Evolutionary conservation across 2,888 invertebrate species (phyloP).

Genomic region (Clanis bilineata): DNA sequence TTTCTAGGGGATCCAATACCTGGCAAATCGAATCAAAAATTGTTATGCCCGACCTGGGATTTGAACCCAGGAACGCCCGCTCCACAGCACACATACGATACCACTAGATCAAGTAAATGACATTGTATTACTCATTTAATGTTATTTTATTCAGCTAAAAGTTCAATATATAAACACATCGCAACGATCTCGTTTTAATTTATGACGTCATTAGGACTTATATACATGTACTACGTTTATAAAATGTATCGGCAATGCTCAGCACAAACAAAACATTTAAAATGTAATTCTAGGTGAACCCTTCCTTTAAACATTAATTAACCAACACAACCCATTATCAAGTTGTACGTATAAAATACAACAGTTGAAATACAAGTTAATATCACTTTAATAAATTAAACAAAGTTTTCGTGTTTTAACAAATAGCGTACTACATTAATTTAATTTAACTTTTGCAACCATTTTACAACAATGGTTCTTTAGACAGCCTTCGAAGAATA

Average conservation of each 20-base stretch:
- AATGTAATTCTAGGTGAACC: slow-evolving; percentile 16
- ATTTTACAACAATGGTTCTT: slow-evolving; percentile 19
- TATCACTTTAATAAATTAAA: slow-evolving; percentile 26
- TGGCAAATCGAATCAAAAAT: no score
- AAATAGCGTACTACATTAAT: slow-evolving; percentile 25
- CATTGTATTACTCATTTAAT: no score
- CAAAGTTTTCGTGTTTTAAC: slow-evolving; percentile 21
- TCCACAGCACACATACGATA: no score
- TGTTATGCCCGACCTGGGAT: no score
- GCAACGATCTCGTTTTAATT: background rate
- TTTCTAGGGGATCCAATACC: no score
- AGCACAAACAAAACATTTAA: slow-evolving; percentile 15
- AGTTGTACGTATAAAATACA: slow-evolving; percentile 22
- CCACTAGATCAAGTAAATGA: no score
- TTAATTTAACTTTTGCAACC: slow-evolving; percentile 24
- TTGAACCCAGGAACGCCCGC: no score
- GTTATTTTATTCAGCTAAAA: background rate
- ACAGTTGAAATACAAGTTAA: slow-evolving; percentile 27
- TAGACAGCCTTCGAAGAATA: slow-evolving; percentile 29
- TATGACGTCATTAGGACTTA: background rate
- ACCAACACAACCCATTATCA: slow-evolving; percentile 19
- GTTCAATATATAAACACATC: background rate
- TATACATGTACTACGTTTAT: slow-evolving; percentile 2
- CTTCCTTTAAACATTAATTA: slow-evolving; percentile 19
- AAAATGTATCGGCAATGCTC: slow-evolving; percentile 9